phyloP scores from a whole-genome alignment of 2,113 vertebrate species.

The Proteles cristata region DNA sequence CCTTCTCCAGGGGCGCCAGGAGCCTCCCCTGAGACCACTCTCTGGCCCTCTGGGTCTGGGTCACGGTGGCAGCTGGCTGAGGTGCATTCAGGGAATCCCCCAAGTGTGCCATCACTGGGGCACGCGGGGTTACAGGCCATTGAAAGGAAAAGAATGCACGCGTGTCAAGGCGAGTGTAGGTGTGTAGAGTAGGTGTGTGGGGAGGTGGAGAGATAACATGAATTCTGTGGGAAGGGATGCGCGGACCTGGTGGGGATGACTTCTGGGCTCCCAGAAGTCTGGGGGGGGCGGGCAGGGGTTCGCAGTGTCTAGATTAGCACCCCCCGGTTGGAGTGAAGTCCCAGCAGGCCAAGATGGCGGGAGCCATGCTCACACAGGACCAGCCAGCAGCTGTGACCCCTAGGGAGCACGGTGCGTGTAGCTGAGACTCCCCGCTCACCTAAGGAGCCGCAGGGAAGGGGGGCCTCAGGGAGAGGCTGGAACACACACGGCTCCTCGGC shows the following conservation, averaged over 20 bases:
- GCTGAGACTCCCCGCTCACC: background rate
- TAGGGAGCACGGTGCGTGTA: background rate
- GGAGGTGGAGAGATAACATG: fast-evolving
- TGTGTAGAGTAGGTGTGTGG: background rate
- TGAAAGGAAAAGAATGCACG: background rate
- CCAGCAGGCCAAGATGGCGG: fast-evolving
- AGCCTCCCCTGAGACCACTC: background rate
- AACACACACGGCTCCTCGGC: background rate
- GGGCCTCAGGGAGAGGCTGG: background rate
- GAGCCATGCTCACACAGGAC: background rate
- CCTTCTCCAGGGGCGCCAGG: background rate
- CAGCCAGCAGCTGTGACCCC: background rate
- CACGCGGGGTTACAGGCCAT: fast-evolving
- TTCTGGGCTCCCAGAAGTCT: background rate
- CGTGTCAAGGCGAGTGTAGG: background rate
- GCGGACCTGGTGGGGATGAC: background rate
- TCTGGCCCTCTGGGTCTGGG: too few species aligned
- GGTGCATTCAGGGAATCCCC: background rate
- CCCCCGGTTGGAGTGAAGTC: background rate
- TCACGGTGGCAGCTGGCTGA: background rate
- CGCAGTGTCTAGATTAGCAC: fast-evolving
- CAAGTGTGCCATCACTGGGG: background rate
- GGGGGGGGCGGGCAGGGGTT: background rate
- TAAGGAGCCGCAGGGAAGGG: too few species aligned
- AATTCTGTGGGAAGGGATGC: background rate